These are phyloP conservation scores for Euzophera pinguis DNA, from an alignment of 2,888 invertebrate genomes.

Conservation along the genomic window DNA sequence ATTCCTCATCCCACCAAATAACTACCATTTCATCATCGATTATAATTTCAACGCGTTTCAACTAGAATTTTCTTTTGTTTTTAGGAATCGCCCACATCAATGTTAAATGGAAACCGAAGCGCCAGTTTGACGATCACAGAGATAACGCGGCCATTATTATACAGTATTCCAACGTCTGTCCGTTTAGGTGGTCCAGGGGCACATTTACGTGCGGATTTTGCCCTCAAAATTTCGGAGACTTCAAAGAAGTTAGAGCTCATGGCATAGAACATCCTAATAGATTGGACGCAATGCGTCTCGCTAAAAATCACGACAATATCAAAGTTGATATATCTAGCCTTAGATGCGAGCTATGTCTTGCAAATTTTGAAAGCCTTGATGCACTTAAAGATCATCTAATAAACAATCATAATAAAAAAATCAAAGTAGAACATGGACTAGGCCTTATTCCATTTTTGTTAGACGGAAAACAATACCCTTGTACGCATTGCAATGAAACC, in stretches of 20 bases:
- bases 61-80: slow-evolving; percentile 61
- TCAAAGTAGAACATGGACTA: slow-evolving; percentile 41
- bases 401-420: slow-evolving; percentile 43
- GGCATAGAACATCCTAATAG: slow-evolving; percentile 43
- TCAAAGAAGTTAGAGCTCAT: slow-evolving; percentile 49
- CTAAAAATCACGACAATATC: slow-evolving; percentile 39
- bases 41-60: slow-evolving; percentile 23
- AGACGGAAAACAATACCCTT: slow-evolving; percentile 41
- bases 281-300: slow-evolving; percentile 44
- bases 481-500: slow-evolving; percentile 47
- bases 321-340: slow-evolving; percentile 60
- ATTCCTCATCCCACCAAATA: no score
- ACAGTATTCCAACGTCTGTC: slow-evolving; percentile 61
- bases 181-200: slow-evolving; percentile 65
- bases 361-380: slow-evolving; percentile 38
- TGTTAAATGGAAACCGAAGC: slow-evolving; percentile 56
- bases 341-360: slow-evolving; percentile 51
- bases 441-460: slow-evolving; percentile 58
- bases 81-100: slow-evolving; percentile 51
- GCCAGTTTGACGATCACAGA: slow-evolving; percentile 65
- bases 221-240: slow-evolving; percentile 50
- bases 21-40: no score
- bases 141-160: slow-evolving; percentile 64
- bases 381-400: slow-evolving; percentile 50
- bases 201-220: slow-evolving; percentile 60